phyloP scores from a whole-genome alignment of 2,797 vertebrate genomes.

The Centropyge bicolor region DNA sequence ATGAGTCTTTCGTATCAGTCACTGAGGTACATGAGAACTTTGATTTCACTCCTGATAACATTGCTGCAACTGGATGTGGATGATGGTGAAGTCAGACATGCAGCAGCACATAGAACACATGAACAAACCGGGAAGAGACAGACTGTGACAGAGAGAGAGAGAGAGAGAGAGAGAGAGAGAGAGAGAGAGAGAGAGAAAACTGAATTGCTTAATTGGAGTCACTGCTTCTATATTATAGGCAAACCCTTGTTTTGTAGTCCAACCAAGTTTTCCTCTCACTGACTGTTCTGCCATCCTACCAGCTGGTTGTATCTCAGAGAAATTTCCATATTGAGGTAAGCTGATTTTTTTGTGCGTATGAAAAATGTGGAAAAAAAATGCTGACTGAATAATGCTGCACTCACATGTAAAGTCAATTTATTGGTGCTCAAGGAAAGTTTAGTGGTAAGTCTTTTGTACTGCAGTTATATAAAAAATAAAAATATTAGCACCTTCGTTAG shows the following conservation, averaged over 20 bases:
- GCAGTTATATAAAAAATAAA: not conserved
- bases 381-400: not conserved
- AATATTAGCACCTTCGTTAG: not conserved
- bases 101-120: not conserved
- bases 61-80: not conserved
- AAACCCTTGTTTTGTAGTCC: conserved; percentile 58
- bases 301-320: conserved; percentile 56
- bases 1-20: too few species aligned
- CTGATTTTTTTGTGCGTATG: not conserved
- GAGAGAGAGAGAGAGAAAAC: conserved; percentile 35
- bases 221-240: conserved; percentile 76
- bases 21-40: not conserved
- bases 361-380: not conserved
- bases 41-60: not conserved
- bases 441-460: not conserved
- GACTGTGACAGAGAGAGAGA: conserved; percentile 14
- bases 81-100: not conserved
- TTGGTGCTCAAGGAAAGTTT: not conserved
- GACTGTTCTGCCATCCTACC: conserved; percentile 55
- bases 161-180: conserved; percentile 20
- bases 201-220: conserved; percentile 83
- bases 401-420: not conserved
- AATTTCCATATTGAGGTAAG: conserved; percentile 76
- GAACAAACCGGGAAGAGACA: not conserved
- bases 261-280: conserved; percentile 52